Base-by-base conservation (phyloP, 2,113 vertebrate species). In the Alosa alosa region DNA sequence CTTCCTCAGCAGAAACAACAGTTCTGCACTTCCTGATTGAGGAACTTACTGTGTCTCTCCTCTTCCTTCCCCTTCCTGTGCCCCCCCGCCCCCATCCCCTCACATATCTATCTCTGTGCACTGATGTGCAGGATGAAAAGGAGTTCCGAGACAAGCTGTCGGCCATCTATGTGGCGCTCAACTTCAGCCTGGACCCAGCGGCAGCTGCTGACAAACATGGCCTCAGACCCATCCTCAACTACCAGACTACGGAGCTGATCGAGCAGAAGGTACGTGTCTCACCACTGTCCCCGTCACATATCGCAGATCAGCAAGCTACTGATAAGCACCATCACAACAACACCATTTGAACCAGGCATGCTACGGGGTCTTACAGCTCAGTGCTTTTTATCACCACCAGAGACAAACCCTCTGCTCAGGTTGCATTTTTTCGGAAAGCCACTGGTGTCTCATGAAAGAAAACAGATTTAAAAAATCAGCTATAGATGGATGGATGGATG, bases 91-190 rank as follows among this genome's bases (percentile, higher is more conserved):
- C n/a, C 49, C 31, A 31, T 31, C 31, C n/a, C 8, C 22, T 50
- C 13, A 31, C 13, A 18, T 44, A 3, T 78, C 44, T 82, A 82
- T 88, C 15, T 85, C 25, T 78, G 2, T 64, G 22, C n/a, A 31
- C 64, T n/a, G 68, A 50, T 60, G 60, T 88, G 39, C 90, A 98
- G 97, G 96, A 95, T 0, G 97, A 98, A 85, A 96, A 96, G 13
- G 97, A 98, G 20, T 98, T 98, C 90, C 94, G 97, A 88, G 97
- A 98, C 90, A 98, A 98, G 92, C 96, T 98, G 81, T 97, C 97
- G 18, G 92, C 97, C 20, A 97, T 98, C 89, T 95, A 94, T 55
- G 93, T 98, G 20, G 91, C 95, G n/a, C 94, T 98, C 87, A 97
- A 97, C 94, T 97, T 97, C 93, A 96, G 95, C 82, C 90, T 98